Percentiles rank a stretch among this genome's conserved stretches.
phyloP scores from a whole-genome alignment of 2,113 vertebrate species.

The Callocephalon fimbriatum region DNA sequence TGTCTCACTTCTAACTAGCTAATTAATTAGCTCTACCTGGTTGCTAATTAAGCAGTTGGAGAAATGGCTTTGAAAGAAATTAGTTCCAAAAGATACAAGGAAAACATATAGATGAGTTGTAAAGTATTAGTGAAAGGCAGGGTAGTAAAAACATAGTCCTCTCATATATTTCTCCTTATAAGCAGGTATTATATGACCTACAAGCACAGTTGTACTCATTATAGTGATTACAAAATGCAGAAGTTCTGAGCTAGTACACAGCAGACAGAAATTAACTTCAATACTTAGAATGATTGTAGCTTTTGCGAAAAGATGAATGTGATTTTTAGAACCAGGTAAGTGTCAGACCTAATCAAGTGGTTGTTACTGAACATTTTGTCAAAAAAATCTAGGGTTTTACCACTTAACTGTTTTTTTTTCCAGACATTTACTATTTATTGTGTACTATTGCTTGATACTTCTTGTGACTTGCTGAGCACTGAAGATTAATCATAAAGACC shows the following conservation, averaged over 20 bases:
- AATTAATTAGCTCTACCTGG: slow-evolving; percentile 33
- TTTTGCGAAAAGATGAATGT: neutral
- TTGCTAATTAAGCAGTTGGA: slow-evolving; percentile 29
- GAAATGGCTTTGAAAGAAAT: slow-evolving; percentile 12
- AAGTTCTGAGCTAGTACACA: neutral
- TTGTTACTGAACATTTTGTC: neutral
- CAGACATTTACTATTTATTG: neutral
- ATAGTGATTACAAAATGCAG: neutral
- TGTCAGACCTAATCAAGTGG: neutral
- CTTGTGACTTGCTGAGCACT: neutral
- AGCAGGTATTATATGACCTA: neutral
- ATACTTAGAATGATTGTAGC: neutral
- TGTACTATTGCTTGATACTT: neutral
- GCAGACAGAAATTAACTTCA: neutral
- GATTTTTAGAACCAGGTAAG: neutral
- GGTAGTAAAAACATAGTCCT: neutral
- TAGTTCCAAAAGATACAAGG: neutral
- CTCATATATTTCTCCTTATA: neutral
- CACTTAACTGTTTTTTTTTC: neutral
- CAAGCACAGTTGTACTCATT: neutral
- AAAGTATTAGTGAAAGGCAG: neutral
- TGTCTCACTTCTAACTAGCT: neutral
- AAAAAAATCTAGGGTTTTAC: neutral
- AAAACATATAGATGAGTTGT: neutral
- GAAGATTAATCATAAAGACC: neutral